Percentiles rank a stretch among this genome's conserved stretches.
Evolutionary conservation across 2,797 vertebrate genomes (phyloP).

Genomic region (Moxostoma hubbsi): DNA sequence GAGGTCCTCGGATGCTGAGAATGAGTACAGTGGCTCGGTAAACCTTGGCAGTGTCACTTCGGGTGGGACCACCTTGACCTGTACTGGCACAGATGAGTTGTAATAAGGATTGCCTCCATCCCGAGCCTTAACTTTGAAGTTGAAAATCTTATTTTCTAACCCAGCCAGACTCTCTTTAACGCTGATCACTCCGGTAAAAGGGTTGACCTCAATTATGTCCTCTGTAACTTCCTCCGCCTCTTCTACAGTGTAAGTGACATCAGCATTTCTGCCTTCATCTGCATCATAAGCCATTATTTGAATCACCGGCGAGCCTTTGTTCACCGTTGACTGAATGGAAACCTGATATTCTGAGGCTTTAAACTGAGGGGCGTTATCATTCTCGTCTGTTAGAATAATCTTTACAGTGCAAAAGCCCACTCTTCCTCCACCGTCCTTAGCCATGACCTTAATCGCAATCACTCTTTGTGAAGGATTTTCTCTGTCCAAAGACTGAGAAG

Average conservation of each 20-base stretch:
- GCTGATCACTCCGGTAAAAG: slow-evolving; percentile 89
- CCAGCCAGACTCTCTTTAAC: slow-evolving; percentile 91
- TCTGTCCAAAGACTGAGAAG: slow-evolving; percentile 88
- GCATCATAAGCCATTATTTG: slow-evolving; percentile 95
- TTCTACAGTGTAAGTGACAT: slow-evolving; percentile 92
- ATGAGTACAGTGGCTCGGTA: slow-evolving; percentile 93
- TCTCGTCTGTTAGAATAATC: slow-evolving; percentile 96
- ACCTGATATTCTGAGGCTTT: slow-evolving; percentile 90
- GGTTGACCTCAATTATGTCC: slow-evolving; percentile 91
- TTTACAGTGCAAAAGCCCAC: slow-evolving; percentile 96
- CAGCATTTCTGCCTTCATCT: slow-evolving; percentile 95
- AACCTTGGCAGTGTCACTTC: slow-evolving; percentile 91
- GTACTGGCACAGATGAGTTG: slow-evolving; percentile 88
- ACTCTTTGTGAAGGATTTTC: slow-evolving; percentile 93
- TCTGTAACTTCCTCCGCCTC: slow-evolving; percentile 82
- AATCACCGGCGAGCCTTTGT: slow-evolving; percentile 90
- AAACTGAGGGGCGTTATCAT: slow-evolving; percentile 93
- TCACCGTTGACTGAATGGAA: slow-evolving; percentile 90
- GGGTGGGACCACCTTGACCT: slow-evolving; percentile 89
- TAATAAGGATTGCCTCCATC: slow-evolving; percentile 92
- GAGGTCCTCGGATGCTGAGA: slow-evolving; percentile 91
- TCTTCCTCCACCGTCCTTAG: slow-evolving; percentile 92
- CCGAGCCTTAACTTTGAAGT: slow-evolving; percentile 92
- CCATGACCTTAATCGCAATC: slow-evolving; percentile 96
- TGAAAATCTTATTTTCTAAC: slow-evolving; percentile 92